phyloP scores from a whole-genome alignment of 2,888 invertebrate genomes.

The Leptinotarsa juncta region DNA sequence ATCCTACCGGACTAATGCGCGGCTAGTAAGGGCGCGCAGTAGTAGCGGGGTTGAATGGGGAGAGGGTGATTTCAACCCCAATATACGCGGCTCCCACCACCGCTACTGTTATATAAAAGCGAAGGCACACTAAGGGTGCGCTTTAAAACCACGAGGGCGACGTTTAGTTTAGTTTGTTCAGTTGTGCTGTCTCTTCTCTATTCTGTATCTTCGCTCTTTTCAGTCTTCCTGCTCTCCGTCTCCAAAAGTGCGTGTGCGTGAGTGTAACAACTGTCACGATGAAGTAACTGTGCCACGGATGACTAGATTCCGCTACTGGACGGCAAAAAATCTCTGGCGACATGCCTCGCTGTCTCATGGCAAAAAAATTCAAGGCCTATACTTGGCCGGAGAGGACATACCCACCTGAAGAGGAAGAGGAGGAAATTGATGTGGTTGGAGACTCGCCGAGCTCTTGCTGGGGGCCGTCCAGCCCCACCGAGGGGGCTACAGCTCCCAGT shows the following conservation, averaged over 20 bases:
- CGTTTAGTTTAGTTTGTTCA: slow-evolving; percentile 68
- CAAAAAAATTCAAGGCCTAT: slow-evolving; percentile 94
- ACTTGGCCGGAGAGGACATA: slow-evolving; percentile 73
- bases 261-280: slow-evolving; percentile 34
- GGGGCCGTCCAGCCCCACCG: slow-evolving; percentile 81
- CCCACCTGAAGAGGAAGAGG: slow-evolving; percentile 71
- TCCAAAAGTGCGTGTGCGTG: slow-evolving; percentile 44
- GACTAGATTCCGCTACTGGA: slow-evolving; percentile 1
- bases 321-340: slow-evolving; percentile 9
- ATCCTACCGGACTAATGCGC: slow-evolving; percentile 50
- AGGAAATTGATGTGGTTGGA: slow-evolving; percentile 90
- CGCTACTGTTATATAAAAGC: slow-evolving; percentile 66
- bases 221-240: slow-evolving; percentile 47
- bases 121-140: slow-evolving; percentile 63
- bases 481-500: slow-evolving; percentile 80
- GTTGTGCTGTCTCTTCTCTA: slow-evolving; percentile 66
- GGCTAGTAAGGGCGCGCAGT: slow-evolving; percentile 42
- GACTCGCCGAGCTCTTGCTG: slow-evolving; percentile 73
- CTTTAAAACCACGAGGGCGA: slow-evolving; percentile 71
- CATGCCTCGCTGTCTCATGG: slow-evolving; percentile 96
- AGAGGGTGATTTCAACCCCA: slow-evolving; percentile 51
- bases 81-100: slow-evolving; percentile 46
- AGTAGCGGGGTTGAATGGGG: slow-evolving; percentile 40
- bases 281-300: slow-evolving; percentile 32
- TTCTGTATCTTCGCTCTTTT: slow-evolving; percentile 52